These are phyloP conservation scores for Aspidoscelis tigris DNA, from an alignment of 2,113 vertebrate species.

Conservation along the genomic window DNA sequence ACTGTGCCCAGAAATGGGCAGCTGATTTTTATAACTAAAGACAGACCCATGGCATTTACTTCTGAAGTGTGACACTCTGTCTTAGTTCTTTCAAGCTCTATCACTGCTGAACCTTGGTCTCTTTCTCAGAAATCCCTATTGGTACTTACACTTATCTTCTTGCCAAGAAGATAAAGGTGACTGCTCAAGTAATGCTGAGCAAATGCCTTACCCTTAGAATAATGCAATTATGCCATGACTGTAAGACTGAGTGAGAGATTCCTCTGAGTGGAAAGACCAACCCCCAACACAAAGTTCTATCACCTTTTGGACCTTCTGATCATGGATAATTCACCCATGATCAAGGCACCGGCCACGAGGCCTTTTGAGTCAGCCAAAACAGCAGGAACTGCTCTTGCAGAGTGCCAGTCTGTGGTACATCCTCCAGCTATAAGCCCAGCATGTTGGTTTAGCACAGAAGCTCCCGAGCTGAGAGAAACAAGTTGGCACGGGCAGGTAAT, in stretches of 20 bases:
- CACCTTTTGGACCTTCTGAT: too few species aligned
- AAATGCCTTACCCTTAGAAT: slow-evolving; percentile 1
- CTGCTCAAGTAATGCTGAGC: slow-evolving; percentile 14
- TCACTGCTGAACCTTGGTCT: slow-evolving; percentile 16
- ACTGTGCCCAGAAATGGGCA: neutral
- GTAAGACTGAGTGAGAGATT: neutral
- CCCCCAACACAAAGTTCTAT: neutral
- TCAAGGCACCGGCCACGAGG: too few species aligned
- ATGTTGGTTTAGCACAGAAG: too few species aligned
- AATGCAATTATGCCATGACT: neutral
- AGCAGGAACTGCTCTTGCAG: too few species aligned
- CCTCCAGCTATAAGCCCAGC: too few species aligned
- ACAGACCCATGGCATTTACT: neutral
- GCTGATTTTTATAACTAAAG: neutral
- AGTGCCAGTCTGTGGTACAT: too few species aligned
- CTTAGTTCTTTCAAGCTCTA: neutral
- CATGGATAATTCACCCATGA: too few species aligned
- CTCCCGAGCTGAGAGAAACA: too few species aligned
- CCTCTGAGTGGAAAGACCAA: neutral
- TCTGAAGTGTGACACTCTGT: neutral
- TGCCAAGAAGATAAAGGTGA: slow-evolving; percentile 1
- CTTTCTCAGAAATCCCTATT: slow-evolving; percentile 23
- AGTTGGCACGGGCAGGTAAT: too few species aligned
- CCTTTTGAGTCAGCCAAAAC: too few species aligned
- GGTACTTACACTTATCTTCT: slow-evolving; percentile 38